Base-by-base conservation (phyloP, 2,113 vertebrate genomes). In the Passer montanus region DNA sequence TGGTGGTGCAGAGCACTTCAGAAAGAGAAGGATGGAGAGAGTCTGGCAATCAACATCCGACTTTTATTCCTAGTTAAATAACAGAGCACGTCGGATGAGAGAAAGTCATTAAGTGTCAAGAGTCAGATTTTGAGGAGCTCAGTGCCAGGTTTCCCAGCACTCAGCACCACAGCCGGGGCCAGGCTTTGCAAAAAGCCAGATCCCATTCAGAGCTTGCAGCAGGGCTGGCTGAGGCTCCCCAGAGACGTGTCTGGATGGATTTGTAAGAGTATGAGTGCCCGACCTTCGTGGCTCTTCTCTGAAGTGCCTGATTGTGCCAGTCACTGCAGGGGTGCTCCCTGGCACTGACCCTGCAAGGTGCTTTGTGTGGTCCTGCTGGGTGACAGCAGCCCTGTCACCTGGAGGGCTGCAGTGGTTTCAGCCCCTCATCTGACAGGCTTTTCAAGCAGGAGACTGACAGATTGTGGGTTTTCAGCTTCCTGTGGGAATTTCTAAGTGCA, bases 401-500 rank as follows among this genome's bases (percentile, higher is more conserved):
- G 79, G 15, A 43, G 63, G 28, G 14, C 43, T 66, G 70, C 33
- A 16, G 19, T 14, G 30, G 10, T 37, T 68, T 85, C 44, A 72
- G 81, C 28, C 56, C 58, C n/a, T 37, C 3, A 0, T 60, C 3
- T 0, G 55, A 47, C 44, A 74, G 64, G 24, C 79, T 92, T 59
- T 91, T 96, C 85, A 89, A 90, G 76, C 41, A 50, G 56, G 64
- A 94, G 72, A 94, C 64, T 91, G 94, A 93, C 92, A 94, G 62
- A 75, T 59, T 77, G 83, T 75, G 92, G 88, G 56, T 94, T 96
- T 72, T 75, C 90, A 92, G 73, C 85, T 97, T 97, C 94, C 95
- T 94, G 93, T 93, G 92, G 95, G 96, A 92, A 95, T 95, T 95
- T 96, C 73, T 90, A 83, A 95, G 77, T 96, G 93, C 94, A 94